Evolutionary conservation across 2,797 vertebrate species (phyloP), one percentile per base, ranked within the genome.

Genomic region (Channallabes apus): DNA sequence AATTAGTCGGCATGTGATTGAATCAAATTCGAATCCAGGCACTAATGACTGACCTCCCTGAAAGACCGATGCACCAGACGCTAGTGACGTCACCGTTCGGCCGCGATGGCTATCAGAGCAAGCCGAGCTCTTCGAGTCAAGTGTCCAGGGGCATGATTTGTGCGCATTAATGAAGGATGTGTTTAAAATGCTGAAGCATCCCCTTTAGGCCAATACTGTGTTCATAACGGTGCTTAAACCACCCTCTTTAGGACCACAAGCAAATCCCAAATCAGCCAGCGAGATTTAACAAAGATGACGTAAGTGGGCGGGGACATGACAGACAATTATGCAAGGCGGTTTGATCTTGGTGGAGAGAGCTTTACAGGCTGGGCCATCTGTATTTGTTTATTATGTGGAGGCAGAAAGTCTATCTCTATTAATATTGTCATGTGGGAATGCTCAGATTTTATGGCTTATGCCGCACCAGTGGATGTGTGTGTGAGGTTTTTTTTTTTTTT

Each of bases 1-100:
- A 91, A 94, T 95, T 94, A 94, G 92, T 93, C 92, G 89, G 92
- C 92, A 92, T 90, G 92, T 94, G 89, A 91, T 92, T 94, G 92
- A 93, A 95, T 94, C 93, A 94, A 90, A 93, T 92, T 91, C 89
- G 91, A 93, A 91, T 91, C 90, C 89, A 89, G 91, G 89, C 88
- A 90, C 90, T 95, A 94, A 95, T 94, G 93, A 94, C 90, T 91
- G 85, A 89, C 91, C 91, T 91, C 89, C 83, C 90, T 90, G 90
- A 92, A 91, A 84, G 90, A 90, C 90, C 89, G 79, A 86, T 54
- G 41, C 84, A 84, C 82, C 89, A 90, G 91, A 93, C 91, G 91
- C 87, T 85, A 85, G 58, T 85, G 88, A 89, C 90, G 89, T 77
- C 75, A 89, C 86, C 2, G 64, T 91, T 89, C 87, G 41, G 27